Conservation (phyloP, 2,888 invertebrate genomes). For the Nezara viridula region DNA sequence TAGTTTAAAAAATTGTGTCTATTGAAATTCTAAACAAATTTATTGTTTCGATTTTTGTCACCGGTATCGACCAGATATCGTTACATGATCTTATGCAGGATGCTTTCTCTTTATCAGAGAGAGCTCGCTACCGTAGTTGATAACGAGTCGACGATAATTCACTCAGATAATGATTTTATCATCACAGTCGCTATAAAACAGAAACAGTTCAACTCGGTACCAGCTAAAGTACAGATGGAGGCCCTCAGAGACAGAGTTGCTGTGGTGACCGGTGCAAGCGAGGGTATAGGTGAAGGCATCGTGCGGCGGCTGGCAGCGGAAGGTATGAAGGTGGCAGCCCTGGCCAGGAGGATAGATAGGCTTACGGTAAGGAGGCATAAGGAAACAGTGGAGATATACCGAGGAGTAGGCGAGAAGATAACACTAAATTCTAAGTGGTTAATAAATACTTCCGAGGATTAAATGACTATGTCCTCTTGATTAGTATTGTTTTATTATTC, state of each 20-base stretch:
- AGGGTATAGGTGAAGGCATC: conserved; percentile 62
- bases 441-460: background rate
- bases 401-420: background rate
- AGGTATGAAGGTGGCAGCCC: conserved; percentile 63
- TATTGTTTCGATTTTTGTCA: background rate
- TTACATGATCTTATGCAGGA: background rate
- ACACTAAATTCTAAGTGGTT: background rate
- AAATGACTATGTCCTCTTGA: too few species aligned
- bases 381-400: too few species aligned
- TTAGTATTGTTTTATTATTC: too few species aligned
- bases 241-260: conserved; percentile 65
- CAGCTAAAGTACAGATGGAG: conserved; percentile 64
- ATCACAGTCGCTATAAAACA: background rate
- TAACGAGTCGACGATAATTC: background rate
- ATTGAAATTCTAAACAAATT: background rate
- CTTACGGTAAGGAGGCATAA: conserved; percentile 54
- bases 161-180: background rate
- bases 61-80: background rate
- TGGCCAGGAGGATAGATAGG: conserved; percentile 60
- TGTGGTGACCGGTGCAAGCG: conserved; percentile 67
- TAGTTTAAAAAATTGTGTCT: too few species aligned
- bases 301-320: conserved; percentile 58
- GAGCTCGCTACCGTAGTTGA: background rate
- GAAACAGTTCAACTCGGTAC: background rate
- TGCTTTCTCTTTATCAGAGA: background rate